phyloP scores from a whole-genome alignment of 1,140 invertebrate species.

The Hesperophylax magnus region DNA sequence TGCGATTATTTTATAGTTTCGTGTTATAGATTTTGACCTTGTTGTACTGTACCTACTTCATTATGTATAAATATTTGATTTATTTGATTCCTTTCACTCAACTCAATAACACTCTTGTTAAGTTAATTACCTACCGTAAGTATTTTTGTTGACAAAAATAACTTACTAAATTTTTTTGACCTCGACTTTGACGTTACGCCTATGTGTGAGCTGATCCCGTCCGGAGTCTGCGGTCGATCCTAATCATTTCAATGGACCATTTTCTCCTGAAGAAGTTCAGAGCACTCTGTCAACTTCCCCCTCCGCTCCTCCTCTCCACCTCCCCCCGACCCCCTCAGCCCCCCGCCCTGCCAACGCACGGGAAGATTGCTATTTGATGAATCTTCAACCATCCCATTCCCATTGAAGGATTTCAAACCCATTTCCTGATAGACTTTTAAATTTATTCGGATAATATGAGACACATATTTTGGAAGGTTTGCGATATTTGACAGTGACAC shows the following conservation, averaged over 20 bases:
- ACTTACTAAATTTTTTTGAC: too few relatives aligned
- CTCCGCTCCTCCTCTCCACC: neutral
- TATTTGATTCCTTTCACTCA: too few relatives aligned
- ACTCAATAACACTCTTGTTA: too few relatives aligned
- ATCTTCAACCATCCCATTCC: neutral
- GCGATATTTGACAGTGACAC: too few relatives aligned
- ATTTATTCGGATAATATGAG: too few relatives aligned
- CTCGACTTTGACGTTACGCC: conserved; percentile 28
- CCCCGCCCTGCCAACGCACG: neutral
- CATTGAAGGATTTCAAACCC: conserved; percentile 15
- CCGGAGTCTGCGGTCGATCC: conserved; percentile 45
- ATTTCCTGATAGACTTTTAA: neutral
- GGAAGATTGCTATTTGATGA: conserved; percentile 4
- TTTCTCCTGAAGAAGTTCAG: conserved; percentile 54
- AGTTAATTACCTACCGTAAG: too few relatives aligned
- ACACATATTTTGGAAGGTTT: too few relatives aligned
- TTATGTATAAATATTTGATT: too few relatives aligned
- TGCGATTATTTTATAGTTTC: too few relatives aligned
- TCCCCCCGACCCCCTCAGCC: neutral
- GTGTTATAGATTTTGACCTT: too few relatives aligned
- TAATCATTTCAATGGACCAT: conserved; percentile 58
- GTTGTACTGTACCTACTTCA: too few relatives aligned
- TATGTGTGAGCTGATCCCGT: conserved; percentile 39
- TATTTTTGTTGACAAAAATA: too few relatives aligned
- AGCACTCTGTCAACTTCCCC: conserved; percentile 52